A percentile compares a stretch with the other conserved stretches of the same genome.
Evolutionary conservation across 1,140 invertebrate genomes (phyloP).

Genomic region (Lepidotrigona ventralis): DNA sequence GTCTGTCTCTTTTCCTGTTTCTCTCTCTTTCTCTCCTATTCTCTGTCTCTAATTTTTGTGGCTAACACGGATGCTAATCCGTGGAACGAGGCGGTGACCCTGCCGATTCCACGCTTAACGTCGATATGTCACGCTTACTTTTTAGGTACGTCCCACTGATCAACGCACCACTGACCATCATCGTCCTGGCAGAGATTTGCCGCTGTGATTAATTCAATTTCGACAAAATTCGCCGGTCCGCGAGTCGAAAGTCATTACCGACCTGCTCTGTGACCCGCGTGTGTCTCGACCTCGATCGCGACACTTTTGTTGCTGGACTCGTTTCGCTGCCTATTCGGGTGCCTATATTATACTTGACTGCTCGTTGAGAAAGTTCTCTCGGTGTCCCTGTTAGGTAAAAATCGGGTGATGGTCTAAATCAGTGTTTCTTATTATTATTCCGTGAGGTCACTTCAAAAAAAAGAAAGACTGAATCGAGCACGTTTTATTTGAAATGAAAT

Average conservation of each 20-base stretch:
- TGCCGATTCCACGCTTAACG: constrained; percentile 56
- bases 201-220: constrained; percentile 37
- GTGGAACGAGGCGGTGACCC: constrained; percentile 44
- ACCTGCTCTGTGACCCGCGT: background rate
- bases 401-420: background rate
- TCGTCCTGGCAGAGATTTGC: constrained; percentile 28
- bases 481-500: too few species aligned
- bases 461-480: too few species aligned
- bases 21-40: constrained; percentile 10
- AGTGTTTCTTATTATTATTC: too few species aligned
- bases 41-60: constrained; percentile 56
- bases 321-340: background rate
- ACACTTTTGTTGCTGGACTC: constrained; percentile 18
- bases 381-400: background rate
- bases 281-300: background rate
- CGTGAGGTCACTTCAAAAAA: too few species aligned
- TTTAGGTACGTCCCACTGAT: constrained; percentile 49
- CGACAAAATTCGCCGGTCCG: constrained; percentile 4
- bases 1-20: constrained; percentile 28
- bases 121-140: constrained; percentile 58
- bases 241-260: constrained; percentile 61
- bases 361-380: background rate
- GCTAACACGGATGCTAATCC: constrained; percentile 65
- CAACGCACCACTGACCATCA: constrained; percentile 23
- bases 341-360: too few species aligned